Conservation (phyloP, 2,797 vertebrate species). For the Acrossocheilus wenchowensis region DNA sequence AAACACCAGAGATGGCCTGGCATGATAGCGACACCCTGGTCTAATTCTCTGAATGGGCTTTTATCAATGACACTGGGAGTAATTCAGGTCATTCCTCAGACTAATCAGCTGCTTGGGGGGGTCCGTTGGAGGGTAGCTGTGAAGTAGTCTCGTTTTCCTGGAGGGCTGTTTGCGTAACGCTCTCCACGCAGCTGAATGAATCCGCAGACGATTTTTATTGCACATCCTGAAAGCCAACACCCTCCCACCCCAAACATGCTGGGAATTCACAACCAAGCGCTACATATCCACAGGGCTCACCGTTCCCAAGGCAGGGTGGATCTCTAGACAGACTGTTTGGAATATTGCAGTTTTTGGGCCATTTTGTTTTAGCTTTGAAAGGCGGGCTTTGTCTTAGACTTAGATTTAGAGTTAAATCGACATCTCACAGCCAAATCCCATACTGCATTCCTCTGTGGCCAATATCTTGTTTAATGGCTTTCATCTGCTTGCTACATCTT, state of each 20-base stretch:
- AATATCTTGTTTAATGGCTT: background rate
- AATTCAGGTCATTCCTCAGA: slow-evolving; percentile 29
- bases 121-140: background rate
- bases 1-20: slow-evolving; percentile 47
- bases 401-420: background rate
- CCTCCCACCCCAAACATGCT: slow-evolving; percentile 50
- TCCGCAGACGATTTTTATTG: slow-evolving; percentile 6
- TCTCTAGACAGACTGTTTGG: slow-evolving; percentile 16
- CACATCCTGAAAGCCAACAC: slow-evolving; percentile 48
- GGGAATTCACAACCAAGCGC: slow-evolving; percentile 50
- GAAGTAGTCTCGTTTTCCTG: slow-evolving; percentile 46
- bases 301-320: slow-evolving; percentile 8
- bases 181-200: slow-evolving; percentile 43
- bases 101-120: slow-evolving; percentile 31
- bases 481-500: background rate
- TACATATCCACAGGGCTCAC: slow-evolving; percentile 27
- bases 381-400: slow-evolving; percentile 29
- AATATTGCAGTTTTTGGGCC: slow-evolving; percentile 5
- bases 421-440: background rate
- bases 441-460: background rate
- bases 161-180: slow-evolving; percentile 48
- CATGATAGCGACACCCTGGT: slow-evolving; percentile 36
- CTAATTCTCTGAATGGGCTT: slow-evolving; percentile 42
- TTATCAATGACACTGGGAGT: slow-evolving; percentile 44
- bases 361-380: slow-evolving; percentile 18